Evolutionary conservation across 2,797 vertebrate genomes (phyloP), one percentile per base, ranked within the genome.

Genomic region (Dallia pectoralis): DNA sequence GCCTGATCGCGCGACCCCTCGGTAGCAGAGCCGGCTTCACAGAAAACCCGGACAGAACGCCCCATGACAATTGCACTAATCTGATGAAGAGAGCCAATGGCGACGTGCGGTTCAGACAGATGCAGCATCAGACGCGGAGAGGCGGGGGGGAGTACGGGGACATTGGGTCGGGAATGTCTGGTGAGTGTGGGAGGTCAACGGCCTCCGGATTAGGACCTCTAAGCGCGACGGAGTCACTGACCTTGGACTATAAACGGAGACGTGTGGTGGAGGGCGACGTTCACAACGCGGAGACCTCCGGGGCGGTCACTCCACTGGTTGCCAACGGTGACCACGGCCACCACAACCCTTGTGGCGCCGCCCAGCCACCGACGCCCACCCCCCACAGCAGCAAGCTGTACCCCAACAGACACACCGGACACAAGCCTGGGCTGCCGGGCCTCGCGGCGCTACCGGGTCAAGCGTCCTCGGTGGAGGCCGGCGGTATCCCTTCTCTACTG

Each of bases 101-200:
- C 4, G 91, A 92, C 33, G 69, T 85, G 40, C 89, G 84, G 71
- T 78, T 74, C 66, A 88, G 88, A 67, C 89, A 85, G 67, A 68
- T 72, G 5, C 90, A 86, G 8, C 87, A 87, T 14, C 88, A 88
- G 71, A 91, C 85, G 44, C 73, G 89, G 12, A 89, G 81, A 70
- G 74, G 81, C 16, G 87, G 86, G 30, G 87, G 86, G 30, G 91
- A 93, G 74, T 89, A 87, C 69, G 33, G 82, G 72, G 91, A 89
- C 70, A 15, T 47, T 0, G 88, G 74, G 48, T 67, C 75, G 40
- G 80, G 76, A 63, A 73, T 71, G 30, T 32, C 80, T 3, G 75
- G 59, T 11, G 76, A 62, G 0, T 74, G 69, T 8, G 0, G 5
- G 0, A 86, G 80, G 32, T 79, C 84, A 12, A 49, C 70, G 0